phyloP scores from a whole-genome alignment of 2,113 vertebrate genomes.

The Chaenocephalus aceratus region DNA sequence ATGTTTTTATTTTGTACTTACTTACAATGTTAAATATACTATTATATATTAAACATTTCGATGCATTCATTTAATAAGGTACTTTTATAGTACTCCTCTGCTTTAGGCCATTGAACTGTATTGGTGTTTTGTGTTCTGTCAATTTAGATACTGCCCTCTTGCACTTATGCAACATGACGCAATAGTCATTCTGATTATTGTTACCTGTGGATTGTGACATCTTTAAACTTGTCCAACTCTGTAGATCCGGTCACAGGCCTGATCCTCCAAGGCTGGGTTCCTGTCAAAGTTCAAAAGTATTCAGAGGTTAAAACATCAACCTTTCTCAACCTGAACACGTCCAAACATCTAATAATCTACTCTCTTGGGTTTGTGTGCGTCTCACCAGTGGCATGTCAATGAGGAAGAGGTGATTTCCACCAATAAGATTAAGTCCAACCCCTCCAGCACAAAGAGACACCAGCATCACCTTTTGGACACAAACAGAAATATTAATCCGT shows the following conservation, averaged over 20 bases:
- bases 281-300: slow-evolving; percentile 70
- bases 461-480: slow-evolving; percentile 91
- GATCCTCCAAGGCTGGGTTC: slow-evolving; percentile 97
- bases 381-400: slow-evolving; percentile 98
- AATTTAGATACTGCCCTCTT: neutral
- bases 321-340: neutral
- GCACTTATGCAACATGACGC: neutral
- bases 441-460: slow-evolving; percentile 95
- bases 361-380: neutral
- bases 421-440: slow-evolving; percentile 92
- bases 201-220: slow-evolving; percentile 96
- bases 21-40: too few species aligned
- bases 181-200: neutral
- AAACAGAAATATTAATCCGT: neutral
- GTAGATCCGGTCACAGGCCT: slow-evolving; percentile 97
- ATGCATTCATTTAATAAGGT: too few species aligned
- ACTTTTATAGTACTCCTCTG: too few species aligned
- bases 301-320: neutral
- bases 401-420: slow-evolving; percentile 97
- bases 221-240: slow-evolving; percentile 90
- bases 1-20: too few species aligned
- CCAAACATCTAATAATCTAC: neutral
- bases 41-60: too few species aligned
- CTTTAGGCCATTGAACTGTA: too few species aligned
- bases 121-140: too few species aligned